Evolutionary conservation across 1,140 invertebrate genomes (phyloP), one percentile per base, ranked within the genome.

Genomic region (Drosophila santomea): DNA sequence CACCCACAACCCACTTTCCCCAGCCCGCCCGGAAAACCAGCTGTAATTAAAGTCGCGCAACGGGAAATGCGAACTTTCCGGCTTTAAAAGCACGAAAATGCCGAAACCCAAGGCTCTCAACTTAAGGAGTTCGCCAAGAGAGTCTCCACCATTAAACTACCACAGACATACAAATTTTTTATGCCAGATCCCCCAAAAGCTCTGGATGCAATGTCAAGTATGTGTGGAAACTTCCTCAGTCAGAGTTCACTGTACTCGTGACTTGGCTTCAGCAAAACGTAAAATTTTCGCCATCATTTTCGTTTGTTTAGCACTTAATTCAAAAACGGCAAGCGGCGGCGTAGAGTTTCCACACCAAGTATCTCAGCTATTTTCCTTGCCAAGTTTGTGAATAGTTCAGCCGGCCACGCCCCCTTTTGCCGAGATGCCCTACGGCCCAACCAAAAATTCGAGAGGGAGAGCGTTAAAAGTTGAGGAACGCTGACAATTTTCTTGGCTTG

Each of bases 401-500:
- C 23, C 15, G 36, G 20, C 38, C 55, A 50, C 15, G 55, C 28
- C 48, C 15, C 64, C 23, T 2, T 15, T 20, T 14, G 14, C 23
- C 35, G n/a, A 28, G 6, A 39, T 32, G 17, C 55, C 10, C 44
- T n/a, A 36, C 2, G 7, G 0, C 20, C 11, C 38, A 48, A 43
- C 60, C 60, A 43, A 60, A 63, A 60, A 60, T 63, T 28, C 1
- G 5, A 14, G 55, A 60, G 28, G 60, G 38, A 44, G 48, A 47
- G 73, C 45, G 56, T 69, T 64, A 41, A 81, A 82, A 78, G 62
- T 86, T 81, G 61, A 81, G 74, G 74, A 72, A 86, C 73, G 64
- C 64, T 81, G 83, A 82, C 82, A 86, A 86, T 86, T 86, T 86
- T 67, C 78, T 72, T 72, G 74, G 74, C 66, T 80, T 84, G 81